These are phyloP conservation scores for Hystrix cristata DNA, from an alignment of 2,113 vertebrate species.

Conservation along the genomic window DNA sequence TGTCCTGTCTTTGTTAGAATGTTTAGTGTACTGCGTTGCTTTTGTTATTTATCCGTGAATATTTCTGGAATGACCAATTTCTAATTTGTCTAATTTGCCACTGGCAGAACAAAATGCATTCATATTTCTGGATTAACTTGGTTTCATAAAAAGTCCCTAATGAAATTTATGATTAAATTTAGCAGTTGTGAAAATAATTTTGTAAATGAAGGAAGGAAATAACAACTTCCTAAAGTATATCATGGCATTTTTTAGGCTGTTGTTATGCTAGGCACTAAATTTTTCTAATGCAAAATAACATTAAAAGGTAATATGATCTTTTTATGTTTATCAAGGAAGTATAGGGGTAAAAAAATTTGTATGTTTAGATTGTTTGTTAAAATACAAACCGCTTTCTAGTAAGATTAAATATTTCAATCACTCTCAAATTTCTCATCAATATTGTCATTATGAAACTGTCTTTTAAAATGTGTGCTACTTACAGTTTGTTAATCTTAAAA, in stretches of 20 bases:
- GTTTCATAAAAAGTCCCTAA: neutral
- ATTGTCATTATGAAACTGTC: neutral
- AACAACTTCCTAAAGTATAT: neutral
- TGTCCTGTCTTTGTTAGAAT: neutral
- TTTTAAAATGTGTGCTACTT: neutral
- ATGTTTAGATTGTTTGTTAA: neutral
- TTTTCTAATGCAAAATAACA: slow-evolving; percentile 17
- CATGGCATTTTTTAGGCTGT: neutral
- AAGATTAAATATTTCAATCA: neutral
- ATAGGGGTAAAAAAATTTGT: neutral
- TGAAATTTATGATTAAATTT: slow-evolving; percentile 49
- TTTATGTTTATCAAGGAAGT: neutral
- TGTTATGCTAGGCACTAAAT: slow-evolving; percentile 1
- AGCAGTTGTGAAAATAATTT: slow-evolving; percentile 48
- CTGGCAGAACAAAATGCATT: slow-evolving; percentile 36
- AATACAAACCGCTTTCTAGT: neutral
- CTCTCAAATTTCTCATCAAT: neutral
- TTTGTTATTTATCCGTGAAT: neutral
- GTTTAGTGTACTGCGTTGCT: neutral
- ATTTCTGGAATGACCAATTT: slow-evolving; percentile 23
- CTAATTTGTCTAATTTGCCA: neutral
- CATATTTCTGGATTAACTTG: slow-evolving; percentile 7
- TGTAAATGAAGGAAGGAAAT: slow-evolving; percentile 38
- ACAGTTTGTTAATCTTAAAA: slow-evolving; percentile 4
- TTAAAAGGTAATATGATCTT: neutral